Evolutionary conservation across 2,888 invertebrate genomes (phyloP), one percentile per base, ranked within the genome.

Genomic region (Plusia festucae): DNA sequence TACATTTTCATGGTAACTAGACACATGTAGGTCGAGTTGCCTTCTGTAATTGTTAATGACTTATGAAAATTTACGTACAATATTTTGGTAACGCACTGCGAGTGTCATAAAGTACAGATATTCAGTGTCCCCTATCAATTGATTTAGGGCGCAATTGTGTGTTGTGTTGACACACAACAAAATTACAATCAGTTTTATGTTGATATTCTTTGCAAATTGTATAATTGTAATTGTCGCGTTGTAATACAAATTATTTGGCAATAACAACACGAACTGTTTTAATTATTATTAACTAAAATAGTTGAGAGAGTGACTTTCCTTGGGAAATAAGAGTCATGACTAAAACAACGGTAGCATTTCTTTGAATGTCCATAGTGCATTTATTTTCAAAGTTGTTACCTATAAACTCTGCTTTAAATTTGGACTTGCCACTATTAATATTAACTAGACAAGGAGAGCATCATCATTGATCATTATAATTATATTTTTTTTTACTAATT

Each of bases 1-100:
- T 89, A 87, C 88, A 85, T 89, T 88, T 88, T 87, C 88, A 90
- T 88, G 84, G 86, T 85, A 88, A 86, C 79, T 80, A 83, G 82
- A 76, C 82, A 78, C 83, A 84, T 77, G 82, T 89, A 85, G 85
- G 86, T 85, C 90, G 86, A 85, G 84, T 81, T 85, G 85, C 85
- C 86, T 85, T 83, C 88, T 85, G 85, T 88, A 86, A 88, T 83
- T 86, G 85, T 86, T 85, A 88, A 88, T 90, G 82, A 80, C 85
- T 85, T 85, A 88, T 87, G 85, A 83, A 83, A 85, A 85, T 82
- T 76, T 78, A 76, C 73, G 56, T 59, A 72, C 59, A 68, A 22
- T 63, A 72, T 71, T 70, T 70, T 60, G 51, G 58, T 67, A 68
- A 77, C 53, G 62, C 60, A 64, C 61, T 68, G 63, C 54, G 30